Percentiles rank a stretch among this genome's conserved stretches.
These are phyloP conservation scores for Trissolcus japonicus DNA, from an alignment of 2,888 invertebrate genomes.

Conservation along the genomic window DNA sequence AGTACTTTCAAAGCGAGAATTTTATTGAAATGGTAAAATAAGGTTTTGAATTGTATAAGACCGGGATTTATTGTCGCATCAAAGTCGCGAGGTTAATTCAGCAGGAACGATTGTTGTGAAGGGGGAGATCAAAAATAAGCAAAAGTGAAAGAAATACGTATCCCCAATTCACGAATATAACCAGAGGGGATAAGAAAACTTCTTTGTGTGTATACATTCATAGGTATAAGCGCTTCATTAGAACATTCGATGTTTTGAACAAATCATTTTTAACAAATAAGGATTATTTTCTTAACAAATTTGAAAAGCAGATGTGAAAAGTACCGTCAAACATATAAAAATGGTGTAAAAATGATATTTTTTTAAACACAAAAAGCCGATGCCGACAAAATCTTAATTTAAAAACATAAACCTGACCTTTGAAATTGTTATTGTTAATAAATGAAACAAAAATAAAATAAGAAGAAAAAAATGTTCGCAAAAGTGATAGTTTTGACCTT, in stretches of 20 bases:
- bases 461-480: not conserved
- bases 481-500: not conserved
- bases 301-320: too few species aligned
- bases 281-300: too few species aligned
- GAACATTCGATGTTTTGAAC: too few species aligned
- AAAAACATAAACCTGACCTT: too few species aligned
- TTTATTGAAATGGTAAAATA: constrained; percentile 4
- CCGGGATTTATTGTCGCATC: constrained; percentile 44
- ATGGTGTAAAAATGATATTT: too few species aligned
- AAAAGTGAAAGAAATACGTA: constrained; percentile 31
- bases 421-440: too few species aligned
- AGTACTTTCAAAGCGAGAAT: not conserved
- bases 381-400: too few species aligned
- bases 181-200: constrained; percentile 19
- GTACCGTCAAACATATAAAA: too few species aligned
- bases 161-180: constrained; percentile 5
- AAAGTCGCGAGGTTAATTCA: constrained; percentile 42
- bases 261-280: too few species aligned
- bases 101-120: constrained; percentile 38
- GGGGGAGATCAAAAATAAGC: constrained; percentile 30
- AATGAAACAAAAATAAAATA: too few species aligned
- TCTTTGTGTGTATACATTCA: not conserved
- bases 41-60: constrained; percentile 8
- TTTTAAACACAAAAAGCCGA: too few species aligned
- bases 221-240: too few species aligned